Conservation (phyloP, 2,797 vertebrate species). For the Rhyacichthys aspro region DNA sequence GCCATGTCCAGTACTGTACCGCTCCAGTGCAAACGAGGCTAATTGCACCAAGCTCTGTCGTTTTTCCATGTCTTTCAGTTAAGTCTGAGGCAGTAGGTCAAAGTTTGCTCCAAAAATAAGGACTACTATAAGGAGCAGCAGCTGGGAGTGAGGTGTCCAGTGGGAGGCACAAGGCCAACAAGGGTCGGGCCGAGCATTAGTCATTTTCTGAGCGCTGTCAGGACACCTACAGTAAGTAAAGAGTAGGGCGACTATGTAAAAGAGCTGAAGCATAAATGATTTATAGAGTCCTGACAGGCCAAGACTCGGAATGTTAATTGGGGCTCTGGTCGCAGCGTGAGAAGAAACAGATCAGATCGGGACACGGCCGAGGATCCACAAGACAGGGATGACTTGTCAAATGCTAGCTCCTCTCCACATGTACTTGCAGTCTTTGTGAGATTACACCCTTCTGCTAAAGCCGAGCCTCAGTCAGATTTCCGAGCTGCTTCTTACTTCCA, state of each 20-base stretch:
- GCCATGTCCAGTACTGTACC: too few relatives aligned
- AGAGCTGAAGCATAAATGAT: conserved; percentile 68
- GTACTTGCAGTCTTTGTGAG: conserved; percentile 42
- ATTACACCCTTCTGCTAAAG: conserved; percentile 52
- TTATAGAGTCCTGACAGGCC: conserved; percentile 72
- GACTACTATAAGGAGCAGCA: conserved; percentile 26
- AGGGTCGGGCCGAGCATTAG: conserved; percentile 28
- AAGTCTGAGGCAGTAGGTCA: conserved; percentile 9
- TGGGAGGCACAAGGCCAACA: conserved; percentile 12
- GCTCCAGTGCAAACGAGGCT: too few relatives aligned
- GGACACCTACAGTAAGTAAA: conserved; percentile 54
- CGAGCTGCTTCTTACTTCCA: conserved; percentile 46
- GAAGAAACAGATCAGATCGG: conserved; percentile 61
- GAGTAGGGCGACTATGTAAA: conserved; percentile 48
- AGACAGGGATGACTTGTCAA: conserved; percentile 31
- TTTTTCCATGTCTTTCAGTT: conserved; percentile 12
- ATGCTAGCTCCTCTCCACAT: conserved; percentile 26
- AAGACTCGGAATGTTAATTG: conserved; percentile 80
- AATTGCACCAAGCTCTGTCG: too few relatives aligned
- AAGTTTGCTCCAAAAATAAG: conserved; percentile 5
- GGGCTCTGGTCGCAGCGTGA: conserved; percentile 66
- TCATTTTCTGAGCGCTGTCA: conserved; percentile 51
- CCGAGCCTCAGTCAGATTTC: conserved; percentile 54
- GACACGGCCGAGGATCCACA: conserved; percentile 39
- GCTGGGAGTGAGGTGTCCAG: conserved; percentile 14